Evolutionary conservation across 2,113 vertebrate genomes (phyloP).

Genomic region (Uria aalge): DNA sequence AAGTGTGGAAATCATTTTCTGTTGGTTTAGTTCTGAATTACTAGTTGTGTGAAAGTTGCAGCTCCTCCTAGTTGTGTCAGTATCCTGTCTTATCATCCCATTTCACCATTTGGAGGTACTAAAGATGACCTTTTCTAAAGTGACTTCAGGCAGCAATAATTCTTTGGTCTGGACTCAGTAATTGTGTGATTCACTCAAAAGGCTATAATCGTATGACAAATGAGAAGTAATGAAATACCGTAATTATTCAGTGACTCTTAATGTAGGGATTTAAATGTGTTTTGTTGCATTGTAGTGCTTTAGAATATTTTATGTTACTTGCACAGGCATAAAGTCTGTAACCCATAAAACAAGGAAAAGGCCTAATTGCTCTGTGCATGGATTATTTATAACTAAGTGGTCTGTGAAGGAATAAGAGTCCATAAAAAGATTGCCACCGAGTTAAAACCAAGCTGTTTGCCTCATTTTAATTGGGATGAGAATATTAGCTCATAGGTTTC

Average conservation of each 20-base stretch:
- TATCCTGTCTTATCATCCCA: no score
- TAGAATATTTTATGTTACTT: not conserved
- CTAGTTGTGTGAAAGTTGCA: not conserved
- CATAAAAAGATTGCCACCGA: conserved; percentile 47
- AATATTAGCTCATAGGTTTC: conserved; percentile 1
- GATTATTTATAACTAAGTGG: conserved; percentile 59
- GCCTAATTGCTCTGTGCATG: conserved; percentile 34
- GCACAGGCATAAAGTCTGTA: not conserved
- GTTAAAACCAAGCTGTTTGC: conserved; percentile 50
- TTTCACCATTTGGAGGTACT: not conserved
- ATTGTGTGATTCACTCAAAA: not conserved
- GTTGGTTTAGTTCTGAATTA: not conserved
- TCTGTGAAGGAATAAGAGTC: conserved; percentile 39
- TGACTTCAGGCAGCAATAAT: not conserved
- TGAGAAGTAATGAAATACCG: not conserved
- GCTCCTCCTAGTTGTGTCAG: not conserved
- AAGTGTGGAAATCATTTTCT: not conserved
- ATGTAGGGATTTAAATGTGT: not conserved
- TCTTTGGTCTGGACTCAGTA: not conserved
- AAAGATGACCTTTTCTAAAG: not conserved
- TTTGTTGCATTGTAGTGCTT: conserved; percentile 19
- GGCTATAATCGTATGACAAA: not conserved
- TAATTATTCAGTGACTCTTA: not conserved
- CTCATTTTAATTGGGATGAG: conserved; percentile 32
- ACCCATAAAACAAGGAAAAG: conserved; percentile 22